Evolutionary conservation across 2,888 invertebrate genomes (phyloP), one percentile per base, ranked within the genome.

Genomic region (Miltochrista miniata): DNA sequence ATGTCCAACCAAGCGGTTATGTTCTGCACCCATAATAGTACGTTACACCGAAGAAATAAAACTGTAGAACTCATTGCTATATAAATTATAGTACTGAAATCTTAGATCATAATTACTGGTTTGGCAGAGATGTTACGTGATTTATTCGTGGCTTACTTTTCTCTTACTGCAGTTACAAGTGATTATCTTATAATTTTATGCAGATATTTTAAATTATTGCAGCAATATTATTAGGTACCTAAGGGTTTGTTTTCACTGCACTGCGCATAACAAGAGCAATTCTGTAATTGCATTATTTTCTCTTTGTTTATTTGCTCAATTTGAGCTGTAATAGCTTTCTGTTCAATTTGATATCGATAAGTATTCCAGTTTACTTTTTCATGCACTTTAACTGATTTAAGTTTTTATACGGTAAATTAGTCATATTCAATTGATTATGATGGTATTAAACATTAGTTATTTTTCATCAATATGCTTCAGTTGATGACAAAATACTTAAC

Each of bases 21-120:
- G 73, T 76, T 73, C 67, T 75, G 72, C 76, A 74, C 69, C 61
- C 74, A 72, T 76, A 73, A 64, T 60, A 63, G 47, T 61, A 55
- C 48, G 52, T 59, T 55, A 51, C 47, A 57, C 57, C 48, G 39
- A 48, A 52, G 54, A 55, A 60, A 63, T 53, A 51, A 61, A 61
- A 68, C 68, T 62, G 64, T 59, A 65, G 59, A 61, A 53, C 45
- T 48, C 30, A 56, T 61, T 57, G 48, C 45, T 55, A 29, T 45
- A 51, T 46, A 55, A 59, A 58, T 53, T 43, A 49, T 53, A 42
- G 45, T 60, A 55, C 50, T 63, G 45, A 59, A 56, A 64, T 62
- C 54, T 64, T 54, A 51, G 56, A 53, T 55, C 44, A 59, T 56
- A 62, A 58, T 64, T 65, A 68, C 62, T 46, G 52, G 60, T 55